A percentile compares a stretch with the other conserved stretches of the same genome.
Conservation (phyloP, 2,888 invertebrate genomes). For the Dicranocentrus wangi region DNA sequence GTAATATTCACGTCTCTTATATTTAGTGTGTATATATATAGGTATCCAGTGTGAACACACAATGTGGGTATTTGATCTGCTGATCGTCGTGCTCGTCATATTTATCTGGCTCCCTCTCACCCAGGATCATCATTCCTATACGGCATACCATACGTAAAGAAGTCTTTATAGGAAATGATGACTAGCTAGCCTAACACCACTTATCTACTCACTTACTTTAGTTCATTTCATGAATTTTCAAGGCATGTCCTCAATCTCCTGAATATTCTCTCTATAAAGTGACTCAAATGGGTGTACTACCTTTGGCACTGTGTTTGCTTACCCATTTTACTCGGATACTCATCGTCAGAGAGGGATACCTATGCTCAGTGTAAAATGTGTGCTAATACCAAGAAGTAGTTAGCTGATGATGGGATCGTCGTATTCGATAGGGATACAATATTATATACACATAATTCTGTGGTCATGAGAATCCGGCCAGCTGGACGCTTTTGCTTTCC, state of each 20-base stretch:
- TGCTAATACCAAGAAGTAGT: conserved; percentile 20
- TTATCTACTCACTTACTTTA: conserved; percentile 26
- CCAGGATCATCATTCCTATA: not conserved
- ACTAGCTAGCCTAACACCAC: conserved; percentile 8
- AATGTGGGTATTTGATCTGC: conserved; percentile 30
- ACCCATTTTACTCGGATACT: not conserved
- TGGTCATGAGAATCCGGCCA: conserved; percentile 58
- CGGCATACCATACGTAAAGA: no score
- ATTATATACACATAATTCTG: conserved; percentile 29
- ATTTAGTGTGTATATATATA: conserved; percentile 21
- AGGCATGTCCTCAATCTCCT: not conserved
- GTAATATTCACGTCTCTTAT: no score
- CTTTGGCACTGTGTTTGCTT: no score
- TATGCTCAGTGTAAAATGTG: not conserved
- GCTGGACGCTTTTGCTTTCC: conserved; percentile 46
- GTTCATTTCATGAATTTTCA: conserved; percentile 11
- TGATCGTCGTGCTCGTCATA: conserved; percentile 4
- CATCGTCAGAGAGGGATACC: not conserved
- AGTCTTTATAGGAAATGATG: not conserved
- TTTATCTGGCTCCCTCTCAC: not conserved
- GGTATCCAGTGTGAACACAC: conserved; percentile 1
- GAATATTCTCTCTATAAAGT: not conserved
- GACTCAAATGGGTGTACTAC: no score
- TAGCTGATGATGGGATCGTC: not conserved
- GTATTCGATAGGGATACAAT: not conserved